Evolutionary conservation across 2,888 invertebrate species (phyloP), one percentile per base, ranked within the genome.

Genomic region (Orgyia antiqua): DNA sequence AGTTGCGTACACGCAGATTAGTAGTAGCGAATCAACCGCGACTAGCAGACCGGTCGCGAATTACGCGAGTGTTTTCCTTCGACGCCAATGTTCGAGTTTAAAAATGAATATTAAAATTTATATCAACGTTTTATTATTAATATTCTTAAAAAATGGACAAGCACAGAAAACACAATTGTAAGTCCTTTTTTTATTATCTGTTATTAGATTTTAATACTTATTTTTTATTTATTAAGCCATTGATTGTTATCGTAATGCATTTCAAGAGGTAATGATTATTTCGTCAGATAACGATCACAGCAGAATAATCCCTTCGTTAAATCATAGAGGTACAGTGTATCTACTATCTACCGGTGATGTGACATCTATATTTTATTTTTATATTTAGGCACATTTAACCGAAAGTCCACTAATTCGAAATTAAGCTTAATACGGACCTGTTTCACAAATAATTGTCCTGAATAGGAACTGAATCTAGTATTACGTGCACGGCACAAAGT

Each of bases 11-110:
- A 56, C 54, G 60, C 75, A 84, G 36, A 6, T 4, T 26, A 36
- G 82, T 82, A 61, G 62, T 65, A 46, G 67, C 62, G 64, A 60
- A 68, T 53, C 68, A 51, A 68, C 68, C 69, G 62, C 68, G 73
- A 73, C 67, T 61, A 61, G 57, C 72, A 67, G 73, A 72, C 82
- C 69, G 62, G 42, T 65, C 55, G 63, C 61, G 55, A 42, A 52
- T 45, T 47, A 55, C 63, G 63, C 57, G 43, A 51, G 39, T 52
- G 39, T 46, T 35, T 51, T 31, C 42, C 56, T 54, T 56, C 57
- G 54, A 65, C 57, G 59, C 37, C 35, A 51, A 70, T 77, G 75
- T 65, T 57, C n/a, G 61, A 31, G 26, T 29, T 36, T 29, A 29
- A 26, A 75, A 48, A 83, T 83, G 80, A 63, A 62, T 53, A 51